Evolutionary conservation across 2,113 vertebrate species (phyloP).

Genomic region (Colaptes auratus): DNA sequence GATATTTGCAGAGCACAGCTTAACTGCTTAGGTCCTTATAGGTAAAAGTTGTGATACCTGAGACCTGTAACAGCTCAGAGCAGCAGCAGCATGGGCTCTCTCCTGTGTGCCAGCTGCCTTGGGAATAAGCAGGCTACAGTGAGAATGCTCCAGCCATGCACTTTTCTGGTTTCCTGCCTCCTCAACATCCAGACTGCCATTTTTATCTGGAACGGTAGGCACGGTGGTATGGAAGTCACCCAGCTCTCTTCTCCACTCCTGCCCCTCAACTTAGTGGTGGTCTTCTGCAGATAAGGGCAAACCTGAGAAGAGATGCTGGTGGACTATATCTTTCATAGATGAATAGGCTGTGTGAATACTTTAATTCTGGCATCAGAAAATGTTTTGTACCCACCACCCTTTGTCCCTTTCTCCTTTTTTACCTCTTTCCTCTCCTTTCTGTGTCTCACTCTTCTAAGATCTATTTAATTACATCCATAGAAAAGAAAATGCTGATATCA

Average conservation of each 20-base stretch:
- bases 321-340: neutral
- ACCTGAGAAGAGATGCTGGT: neutral
- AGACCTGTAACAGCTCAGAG: neutral
- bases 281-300: neutral
- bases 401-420: slow-evolving; percentile 39
- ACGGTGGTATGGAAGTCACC: neutral
- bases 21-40: neutral
- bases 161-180: neutral
- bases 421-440: slow-evolving; percentile 36
- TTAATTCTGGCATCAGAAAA: slow-evolving; percentile 40
- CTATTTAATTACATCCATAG: slow-evolving; percentile 69
- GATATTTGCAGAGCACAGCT: neutral
- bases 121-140: neutral
- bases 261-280: too few relatives aligned
- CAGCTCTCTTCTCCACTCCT: neutral
- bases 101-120: neutral
- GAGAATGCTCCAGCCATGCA: rapidly evolving
- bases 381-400: neutral
- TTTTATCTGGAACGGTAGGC: neutral
- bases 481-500: slow-evolving; percentile 68
- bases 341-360: slow-evolving; percentile 32
- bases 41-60: neutral
- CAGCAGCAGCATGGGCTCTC: neutral
- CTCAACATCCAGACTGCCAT: neutral
- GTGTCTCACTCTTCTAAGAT: slow-evolving; percentile 57